phyloP scores from a whole-genome alignment of 2,113 vertebrate species.

The Condylura cristata region DNA sequence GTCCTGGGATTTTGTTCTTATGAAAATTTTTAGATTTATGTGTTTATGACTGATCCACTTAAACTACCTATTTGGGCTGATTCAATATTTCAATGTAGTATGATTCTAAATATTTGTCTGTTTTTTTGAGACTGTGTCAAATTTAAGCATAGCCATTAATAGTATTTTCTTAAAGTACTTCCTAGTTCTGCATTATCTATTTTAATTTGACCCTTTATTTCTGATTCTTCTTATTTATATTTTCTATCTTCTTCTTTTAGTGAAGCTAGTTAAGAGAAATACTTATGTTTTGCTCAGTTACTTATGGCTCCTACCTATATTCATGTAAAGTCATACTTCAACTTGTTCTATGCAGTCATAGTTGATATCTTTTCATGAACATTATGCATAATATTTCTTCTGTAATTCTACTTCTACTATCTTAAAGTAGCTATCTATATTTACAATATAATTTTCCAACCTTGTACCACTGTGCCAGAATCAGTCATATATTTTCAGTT shows the following conservation, averaged over 20 bases:
- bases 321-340: background rate
- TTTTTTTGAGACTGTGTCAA: no score
- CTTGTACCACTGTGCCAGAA: background rate
- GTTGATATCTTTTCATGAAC: background rate
- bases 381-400: background rate
- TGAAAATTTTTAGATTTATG: no score
- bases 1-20: no score
- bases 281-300: background rate
- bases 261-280: background rate
- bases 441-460: background rate
- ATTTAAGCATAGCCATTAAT: no score
- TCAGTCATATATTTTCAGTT: background rate
- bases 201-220: no score
- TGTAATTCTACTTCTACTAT: background rate
- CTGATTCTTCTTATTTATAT: no score
- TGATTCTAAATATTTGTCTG: no score
- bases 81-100: no score
- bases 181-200: no score
- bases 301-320: background rate
- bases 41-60: no score
- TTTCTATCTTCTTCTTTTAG: background rate
- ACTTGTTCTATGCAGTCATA: background rate
- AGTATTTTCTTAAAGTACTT: no score
- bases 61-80: no score
- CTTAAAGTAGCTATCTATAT: background rate